These are phyloP conservation scores for Muscina levida DNA, from an alignment of 2,888 invertebrate genomes.

Conservation along the genomic window DNA sequence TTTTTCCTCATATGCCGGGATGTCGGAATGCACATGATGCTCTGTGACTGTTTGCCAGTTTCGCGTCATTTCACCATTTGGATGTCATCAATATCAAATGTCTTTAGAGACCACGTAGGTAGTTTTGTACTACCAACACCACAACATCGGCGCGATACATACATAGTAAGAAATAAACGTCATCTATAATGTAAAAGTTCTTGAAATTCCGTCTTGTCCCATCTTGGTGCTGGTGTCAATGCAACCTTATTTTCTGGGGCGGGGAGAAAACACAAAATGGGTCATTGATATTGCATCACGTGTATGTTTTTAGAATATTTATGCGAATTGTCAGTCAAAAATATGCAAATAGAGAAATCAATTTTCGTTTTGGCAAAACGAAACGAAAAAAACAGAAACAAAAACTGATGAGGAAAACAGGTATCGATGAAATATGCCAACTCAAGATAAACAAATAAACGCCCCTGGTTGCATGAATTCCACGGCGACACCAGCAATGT, in stretches of 20 bases:
- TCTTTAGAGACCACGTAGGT: neutral
- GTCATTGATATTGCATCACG: neutral
- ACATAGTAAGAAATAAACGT: too few relatives aligned
- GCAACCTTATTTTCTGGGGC: neutral
- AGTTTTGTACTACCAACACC: neutral
- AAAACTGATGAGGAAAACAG: too few relatives aligned
- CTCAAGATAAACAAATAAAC: neutral
- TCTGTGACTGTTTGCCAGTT: neutral
- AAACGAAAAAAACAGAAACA: neutral
- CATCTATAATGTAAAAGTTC: too few relatives aligned
- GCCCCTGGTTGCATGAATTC: too few relatives aligned
- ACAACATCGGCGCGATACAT: neutral
- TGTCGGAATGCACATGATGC: too few relatives aligned
- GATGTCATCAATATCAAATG: neutral
- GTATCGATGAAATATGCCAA: neutral
- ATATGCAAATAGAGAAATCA: conserved; percentile 4
- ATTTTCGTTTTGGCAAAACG: conserved; percentile 2
- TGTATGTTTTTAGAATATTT: conserved; percentile 1
- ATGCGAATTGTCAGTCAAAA: neutral
- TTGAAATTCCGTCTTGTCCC: too few relatives aligned
- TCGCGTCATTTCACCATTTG: neutral
- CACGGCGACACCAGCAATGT: too few relatives aligned
- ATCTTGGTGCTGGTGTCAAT: too few relatives aligned
- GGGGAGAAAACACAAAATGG: too few relatives aligned
- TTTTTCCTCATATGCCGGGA: too few relatives aligned